Evolutionary conservation across 2,888 invertebrate genomes (phyloP), one percentile per base, ranked within the genome.

Genomic region (Eilema sororculum): DNA sequence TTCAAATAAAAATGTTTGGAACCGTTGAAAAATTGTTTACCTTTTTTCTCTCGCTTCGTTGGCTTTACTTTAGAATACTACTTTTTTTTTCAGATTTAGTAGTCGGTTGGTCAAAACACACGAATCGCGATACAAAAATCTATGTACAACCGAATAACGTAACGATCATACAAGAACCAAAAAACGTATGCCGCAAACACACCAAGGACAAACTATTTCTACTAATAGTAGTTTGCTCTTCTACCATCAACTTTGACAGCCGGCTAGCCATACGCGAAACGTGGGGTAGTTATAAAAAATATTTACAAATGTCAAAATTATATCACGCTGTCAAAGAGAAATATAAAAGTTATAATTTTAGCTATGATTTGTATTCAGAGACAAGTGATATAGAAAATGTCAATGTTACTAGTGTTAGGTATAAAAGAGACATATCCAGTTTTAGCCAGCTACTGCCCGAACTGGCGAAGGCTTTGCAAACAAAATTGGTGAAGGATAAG

Each of bases 201-300:
- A 82, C 82, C 28, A 89, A 87, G 67, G 88, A 91, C 67, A 90
- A 91, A 84, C 85, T 96, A 1, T 96, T 97, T 84, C 89, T 98
- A 28, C 91, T 98, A 9, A 96, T 98, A 73, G 96, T 98, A 28
- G 97, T 98, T 0, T 97, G 97, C 84, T 98, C 98, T 0, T 96
- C 97, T 0, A 96, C 97, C 0, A 88, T 90, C 0, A 97, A 98
- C 89, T 96, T 97, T 78, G 96, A 96, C 46, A 95, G 96, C 58
- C 95, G 98, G 62, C 81, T 89, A 58, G 97, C 97, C 0, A 97
- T 98, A 65, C 91, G 98, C 74, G 96, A 97, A 72, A 97, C 97
- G 0, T 98, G 97, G 98, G 98, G 96, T 0, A 95, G 93, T 69
- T 91, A 94, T 61, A 88, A 84, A 20, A 93, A 90, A 72, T 95